phyloP scores from a whole-genome alignment of 2,797 vertebrate genomes.

The Geotria australis region DNA sequence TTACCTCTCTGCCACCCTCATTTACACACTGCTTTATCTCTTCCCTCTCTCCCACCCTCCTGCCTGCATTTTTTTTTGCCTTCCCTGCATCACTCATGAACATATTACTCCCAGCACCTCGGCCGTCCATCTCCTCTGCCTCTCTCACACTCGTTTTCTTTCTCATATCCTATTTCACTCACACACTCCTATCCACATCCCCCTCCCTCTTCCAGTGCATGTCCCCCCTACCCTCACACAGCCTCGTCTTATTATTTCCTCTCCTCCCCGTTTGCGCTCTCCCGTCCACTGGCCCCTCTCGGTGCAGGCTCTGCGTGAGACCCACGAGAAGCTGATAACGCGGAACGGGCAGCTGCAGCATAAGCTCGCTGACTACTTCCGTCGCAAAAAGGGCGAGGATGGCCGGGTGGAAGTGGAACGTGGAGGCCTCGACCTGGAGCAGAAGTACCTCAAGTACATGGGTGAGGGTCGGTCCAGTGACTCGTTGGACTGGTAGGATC shows the following conservation, averaged over 20 bases:
- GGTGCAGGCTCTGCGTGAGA: constrained; percentile 6
- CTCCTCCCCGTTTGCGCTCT: no score
- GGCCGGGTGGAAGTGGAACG: constrained; percentile 2
- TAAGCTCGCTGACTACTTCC: constrained; percentile 11
- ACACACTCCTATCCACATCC: neutral
- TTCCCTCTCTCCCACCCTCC: neutral
- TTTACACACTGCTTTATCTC: neutral
- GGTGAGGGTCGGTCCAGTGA: neutral
- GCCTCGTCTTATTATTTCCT: neutral
- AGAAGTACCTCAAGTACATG: constrained; percentile 11
- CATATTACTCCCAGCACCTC: neutral
- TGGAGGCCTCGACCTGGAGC: constrained; percentile 6
- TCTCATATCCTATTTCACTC: neutral
- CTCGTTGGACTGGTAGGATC: no score
- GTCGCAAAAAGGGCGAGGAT: constrained; percentile 7
- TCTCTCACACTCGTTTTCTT: neutral
- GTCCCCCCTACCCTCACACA: neutral
- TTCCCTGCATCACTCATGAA: no score
- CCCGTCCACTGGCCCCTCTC: neutral
- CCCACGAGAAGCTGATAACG: constrained; percentile 9
- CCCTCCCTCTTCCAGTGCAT: neutral
- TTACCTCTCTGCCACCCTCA: neutral
- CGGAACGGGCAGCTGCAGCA: constrained; percentile 14
- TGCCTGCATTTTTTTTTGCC: neutral
- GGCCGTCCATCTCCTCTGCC: neutral